phyloP scores from a whole-genome alignment of 1,140 invertebrate species.

The Leptonema lineaticorne region DNA sequence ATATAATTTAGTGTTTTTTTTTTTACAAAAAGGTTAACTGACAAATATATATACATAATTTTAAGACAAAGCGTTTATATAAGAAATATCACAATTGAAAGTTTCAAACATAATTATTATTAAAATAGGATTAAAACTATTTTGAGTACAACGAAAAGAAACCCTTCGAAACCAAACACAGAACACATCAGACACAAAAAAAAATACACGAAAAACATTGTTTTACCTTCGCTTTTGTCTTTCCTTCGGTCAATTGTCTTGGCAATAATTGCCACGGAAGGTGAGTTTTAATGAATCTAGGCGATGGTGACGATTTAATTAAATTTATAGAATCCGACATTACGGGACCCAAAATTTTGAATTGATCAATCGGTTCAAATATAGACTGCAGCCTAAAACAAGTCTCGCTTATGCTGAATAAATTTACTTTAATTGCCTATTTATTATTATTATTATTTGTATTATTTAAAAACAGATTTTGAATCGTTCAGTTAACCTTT shows the following conservation, averaged over 20 bases:
- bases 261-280: constrained; percentile 50
- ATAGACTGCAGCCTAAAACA: neutral
- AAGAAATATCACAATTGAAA: neutral
- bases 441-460: too few species aligned
- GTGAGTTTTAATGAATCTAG: constrained; percentile 51
- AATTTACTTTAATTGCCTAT: too few species aligned
- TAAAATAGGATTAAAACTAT: neutral
- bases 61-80: too few species aligned
- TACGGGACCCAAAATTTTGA: neutral
- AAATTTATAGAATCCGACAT: neutral
- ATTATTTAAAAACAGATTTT: too few species aligned
- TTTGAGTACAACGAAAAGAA: neutral
- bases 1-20: too few species aligned
- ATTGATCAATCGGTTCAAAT: neutral
- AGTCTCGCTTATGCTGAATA: too few species aligned
- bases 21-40: too few species aligned
- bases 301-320: constrained; percentile 43
- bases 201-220: neutral
- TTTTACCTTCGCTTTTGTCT: constrained; percentile 12
- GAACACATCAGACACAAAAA: neutral
- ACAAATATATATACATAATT: too few species aligned
- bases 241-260: constrained; percentile 13
- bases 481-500: too few species aligned
- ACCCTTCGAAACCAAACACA: neutral
- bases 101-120: neutral